Evolutionary conservation across 2,113 vertebrate species (phyloP).

Genomic region (Tetraodon nigroviridis): DNA sequence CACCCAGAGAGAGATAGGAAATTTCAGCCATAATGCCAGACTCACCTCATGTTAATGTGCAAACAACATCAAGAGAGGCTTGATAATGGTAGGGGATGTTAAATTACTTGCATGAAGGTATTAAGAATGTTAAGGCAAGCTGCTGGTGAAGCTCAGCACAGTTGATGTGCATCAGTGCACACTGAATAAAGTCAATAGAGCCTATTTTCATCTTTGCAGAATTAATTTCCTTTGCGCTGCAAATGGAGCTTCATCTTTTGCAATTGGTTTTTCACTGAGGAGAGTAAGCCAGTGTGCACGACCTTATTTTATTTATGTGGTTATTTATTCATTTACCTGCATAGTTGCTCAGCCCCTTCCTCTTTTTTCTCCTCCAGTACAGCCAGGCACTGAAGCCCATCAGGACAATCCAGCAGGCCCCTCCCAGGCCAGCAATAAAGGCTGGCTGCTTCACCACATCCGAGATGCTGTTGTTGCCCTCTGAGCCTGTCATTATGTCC

Average conservation of each 20-base stretch:
- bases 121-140: constrained; percentile 49
- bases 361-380: constrained; percentile 95
- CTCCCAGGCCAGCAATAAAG: constrained; percentile 92
- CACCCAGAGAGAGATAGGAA: constrained; percentile 25
- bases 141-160: constrained; percentile 61
- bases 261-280: constrained; percentile 42
- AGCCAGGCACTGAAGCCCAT: constrained; percentile 98
- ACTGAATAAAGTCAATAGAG: constrained; percentile 66
- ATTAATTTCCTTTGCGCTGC: constrained; percentile 62
- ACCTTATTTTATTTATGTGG: constrained; percentile 13
- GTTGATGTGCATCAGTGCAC: constrained; percentile 64
- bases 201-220: constrained; percentile 55
- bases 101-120: constrained; percentile 61
- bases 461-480: constrained; percentile 88
- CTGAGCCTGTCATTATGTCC: constrained; percentile 88
- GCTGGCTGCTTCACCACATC: constrained; percentile 95
- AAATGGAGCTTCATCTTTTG: constrained; percentile 52
- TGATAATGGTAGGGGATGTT: constrained; percentile 62
- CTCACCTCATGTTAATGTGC: constrained; percentile 55
- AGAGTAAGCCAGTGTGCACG: constrained; percentile 29
- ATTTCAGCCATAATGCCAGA: constrained; percentile 56
- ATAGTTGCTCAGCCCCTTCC: constrained; percentile 96
- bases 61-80: constrained; percentile 63
- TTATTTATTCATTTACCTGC: constrained; percentile 75
- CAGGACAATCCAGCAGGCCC: constrained; percentile 94